Evolutionary conservation across 2,113 vertebrate species (phyloP), one percentile per base, ranked within the genome.

Genomic region (Hymenochirus boettgeri): DNA sequence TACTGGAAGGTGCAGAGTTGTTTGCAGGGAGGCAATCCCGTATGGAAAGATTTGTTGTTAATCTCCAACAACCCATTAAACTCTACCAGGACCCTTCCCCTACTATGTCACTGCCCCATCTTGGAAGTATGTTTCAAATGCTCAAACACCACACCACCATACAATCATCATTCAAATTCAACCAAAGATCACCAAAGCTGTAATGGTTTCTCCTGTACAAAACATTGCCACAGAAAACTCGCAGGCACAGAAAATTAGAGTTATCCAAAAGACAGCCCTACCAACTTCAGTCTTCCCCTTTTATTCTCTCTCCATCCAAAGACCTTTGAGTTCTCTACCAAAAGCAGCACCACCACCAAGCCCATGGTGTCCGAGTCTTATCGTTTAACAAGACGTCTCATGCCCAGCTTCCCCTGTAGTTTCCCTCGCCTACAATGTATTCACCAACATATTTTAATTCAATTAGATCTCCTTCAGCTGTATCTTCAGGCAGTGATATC

Each of bases 61-160:
- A 72, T n/a, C 86, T 2, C 75, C 90, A 1, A 79, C 85, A 3
- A n/a, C n/a, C 71, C 77, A 17, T 19, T 80, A 0, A 82, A 82
- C 5, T 73, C 83, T 63, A 76, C 80, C 37, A 84, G 95, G n/a
- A n/a, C n/a, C 93, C 92, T 0, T 99, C 96, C 0, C 96, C 96
- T 13, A 96, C 96, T 1, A 91, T 92, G 86, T 99, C 96, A 63
- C 78, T 99, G 77, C 96, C 96, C 92, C 96, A 0, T 97, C 95
- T 71, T 99, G 95, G 95, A 92, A 93, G 50, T 99, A 91, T 1
- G 85, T 88, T n/a, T 82, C 88, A 9, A 93, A 79, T 1, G 90
- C 88, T 75, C 93, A 86, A 1, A 71, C 76, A 22, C 77, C 78
- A 1, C 77, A n/a, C n/a, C n/a, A 29, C 77, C 80, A 33, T 81